Evolutionary conservation across 2,888 invertebrate species (phyloP).

Genomic region (Xestoiulus laeticollis): DNA sequence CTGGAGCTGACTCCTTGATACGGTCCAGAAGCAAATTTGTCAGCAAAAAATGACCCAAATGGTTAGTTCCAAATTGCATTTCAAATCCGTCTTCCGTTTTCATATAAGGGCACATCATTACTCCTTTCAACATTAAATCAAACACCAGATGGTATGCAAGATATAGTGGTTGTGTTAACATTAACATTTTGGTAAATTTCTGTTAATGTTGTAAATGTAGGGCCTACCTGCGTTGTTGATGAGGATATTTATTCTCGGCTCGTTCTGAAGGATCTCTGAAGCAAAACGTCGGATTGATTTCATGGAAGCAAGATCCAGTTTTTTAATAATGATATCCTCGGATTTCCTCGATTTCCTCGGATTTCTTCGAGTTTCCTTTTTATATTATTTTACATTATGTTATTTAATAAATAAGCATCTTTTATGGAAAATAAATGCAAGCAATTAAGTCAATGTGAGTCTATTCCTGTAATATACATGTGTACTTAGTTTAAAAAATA

Average conservation of each 20-base stretch:
- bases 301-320: conserved; percentile 60
- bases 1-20: conserved; percentile 69
- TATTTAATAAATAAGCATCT: too few relatives aligned
- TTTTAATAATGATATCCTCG: background rate
- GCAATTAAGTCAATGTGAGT: too few relatives aligned
- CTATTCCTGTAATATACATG: too few relatives aligned
- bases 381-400: too few relatives aligned
- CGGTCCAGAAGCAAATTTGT: conserved; percentile 77
- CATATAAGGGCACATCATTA: conserved; percentile 75
- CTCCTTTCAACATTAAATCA: conserved; percentile 62
- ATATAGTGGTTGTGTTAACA: too few relatives aligned
- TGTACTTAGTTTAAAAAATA: too few relatives aligned
- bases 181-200: too few relatives aligned
- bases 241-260: conserved; percentile 74
- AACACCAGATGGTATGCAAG: too few relatives aligned
- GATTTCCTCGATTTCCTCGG: background rate
- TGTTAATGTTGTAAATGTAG: too few relatives aligned
- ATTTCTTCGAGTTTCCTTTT: background rate
- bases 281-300: conserved; percentile 77
- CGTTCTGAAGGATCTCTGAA: conserved; percentile 66
- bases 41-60: conserved; percentile 75
- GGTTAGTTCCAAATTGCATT: conserved; percentile 78
- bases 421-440: too few relatives aligned
- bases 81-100: conserved; percentile 82
- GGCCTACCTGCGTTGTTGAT: conserved; percentile 84